Percentiles rank a stretch among this genome's conserved stretches.
These are phyloP conservation scores for Zoanthus sociatus DNA, from an alignment of 92 coral and sea anemone genomes.

Conservation along the genomic window DNA sequence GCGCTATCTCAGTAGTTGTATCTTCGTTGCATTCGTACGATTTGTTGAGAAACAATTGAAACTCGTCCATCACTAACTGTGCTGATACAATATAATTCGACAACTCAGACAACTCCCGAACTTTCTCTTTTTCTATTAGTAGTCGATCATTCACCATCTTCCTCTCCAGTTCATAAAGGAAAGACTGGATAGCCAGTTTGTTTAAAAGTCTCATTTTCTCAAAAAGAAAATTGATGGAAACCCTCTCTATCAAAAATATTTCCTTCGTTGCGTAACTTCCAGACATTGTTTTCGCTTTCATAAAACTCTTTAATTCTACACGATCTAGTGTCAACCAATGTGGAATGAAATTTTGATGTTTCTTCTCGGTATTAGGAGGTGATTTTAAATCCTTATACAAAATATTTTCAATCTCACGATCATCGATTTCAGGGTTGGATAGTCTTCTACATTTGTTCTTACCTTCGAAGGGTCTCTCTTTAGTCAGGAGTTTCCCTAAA, in stretches of 20 bases:
- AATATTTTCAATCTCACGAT: constrained; percentile 16
- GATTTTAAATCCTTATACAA: constrained; percentile 28
- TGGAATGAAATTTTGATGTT: constrained; percentile 29
- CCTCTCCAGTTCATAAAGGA: constrained; percentile 21
- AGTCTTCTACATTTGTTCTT: not conserved
- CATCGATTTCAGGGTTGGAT: constrained; percentile 11
- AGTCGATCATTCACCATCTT: not conserved
- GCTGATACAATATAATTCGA: constrained; percentile 22
- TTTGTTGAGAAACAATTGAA: not conserved
- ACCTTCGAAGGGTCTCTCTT: constrained; percentile 33
- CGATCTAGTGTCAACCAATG: constrained; percentile 31
- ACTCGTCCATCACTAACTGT: constrained; percentile 1
- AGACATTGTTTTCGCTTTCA: constrained; percentile 32
- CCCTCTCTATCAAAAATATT: not conserved
- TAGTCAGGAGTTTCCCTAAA: not conserved
- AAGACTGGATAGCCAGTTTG: constrained; percentile 5
- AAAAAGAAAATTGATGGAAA: not conserved
- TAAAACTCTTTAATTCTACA: not conserved
- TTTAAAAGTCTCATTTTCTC: not conserved
- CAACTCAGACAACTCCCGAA: not conserved
- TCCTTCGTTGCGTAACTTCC: not conserved
- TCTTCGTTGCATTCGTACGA: constrained; percentile 18
- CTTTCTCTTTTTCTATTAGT: not conserved
- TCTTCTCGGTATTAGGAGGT: constrained; percentile 22
- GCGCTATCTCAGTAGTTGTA: constrained; percentile 8